Evolutionary conservation across 2,888 invertebrate genomes (phyloP).

Genomic region (Eilema depressum): DNA sequence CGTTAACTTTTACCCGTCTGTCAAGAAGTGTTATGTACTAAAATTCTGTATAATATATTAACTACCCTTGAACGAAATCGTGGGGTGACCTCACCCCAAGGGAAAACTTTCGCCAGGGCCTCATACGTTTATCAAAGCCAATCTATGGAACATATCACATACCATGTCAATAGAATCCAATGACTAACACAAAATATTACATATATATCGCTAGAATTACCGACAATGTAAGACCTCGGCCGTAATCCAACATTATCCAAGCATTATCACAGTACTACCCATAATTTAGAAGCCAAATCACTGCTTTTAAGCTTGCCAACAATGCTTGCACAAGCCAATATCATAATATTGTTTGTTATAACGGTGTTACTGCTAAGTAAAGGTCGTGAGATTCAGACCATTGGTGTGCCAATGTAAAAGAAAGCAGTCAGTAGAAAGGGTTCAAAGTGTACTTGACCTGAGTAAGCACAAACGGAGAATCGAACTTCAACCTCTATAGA

Average conservation of each 20-base stretch:
- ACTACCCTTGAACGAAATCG: too few relatives aligned
- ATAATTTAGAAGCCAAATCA: constrained; percentile 11
- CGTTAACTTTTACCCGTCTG: too few relatives aligned
- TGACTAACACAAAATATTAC: not conserved
- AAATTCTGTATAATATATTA: too few relatives aligned
- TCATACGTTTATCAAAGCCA: too few relatives aligned
- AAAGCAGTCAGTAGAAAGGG: constrained; percentile 15
- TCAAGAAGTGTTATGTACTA: too few relatives aligned
- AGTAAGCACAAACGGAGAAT: not conserved
- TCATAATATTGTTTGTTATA: constrained; percentile 6
- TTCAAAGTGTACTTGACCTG: not conserved
- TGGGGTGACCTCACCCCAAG: too few relatives aligned
- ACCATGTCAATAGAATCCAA: not conserved
- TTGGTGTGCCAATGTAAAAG: constrained; percentile 17
- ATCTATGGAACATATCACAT: too few relatives aligned
- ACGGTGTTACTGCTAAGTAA: not conserved
- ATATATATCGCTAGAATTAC: not conserved
- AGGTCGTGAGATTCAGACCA: constrained; percentile 49
- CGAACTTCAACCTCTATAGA: not conserved
- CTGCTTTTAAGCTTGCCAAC: not conserved
- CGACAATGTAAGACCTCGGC: not conserved
- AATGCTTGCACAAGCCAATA: constrained; percentile 6
- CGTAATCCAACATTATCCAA: not conserved
- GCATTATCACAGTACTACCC: not conserved
- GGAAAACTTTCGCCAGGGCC: too few relatives aligned